Percentiles rank a stretch among this genome's conserved stretches.
These are phyloP conservation scores for Acrocephalus scirpaceus DNA, from an alignment of 2,797 vertebrate species.

Conservation along the genomic window DNA sequence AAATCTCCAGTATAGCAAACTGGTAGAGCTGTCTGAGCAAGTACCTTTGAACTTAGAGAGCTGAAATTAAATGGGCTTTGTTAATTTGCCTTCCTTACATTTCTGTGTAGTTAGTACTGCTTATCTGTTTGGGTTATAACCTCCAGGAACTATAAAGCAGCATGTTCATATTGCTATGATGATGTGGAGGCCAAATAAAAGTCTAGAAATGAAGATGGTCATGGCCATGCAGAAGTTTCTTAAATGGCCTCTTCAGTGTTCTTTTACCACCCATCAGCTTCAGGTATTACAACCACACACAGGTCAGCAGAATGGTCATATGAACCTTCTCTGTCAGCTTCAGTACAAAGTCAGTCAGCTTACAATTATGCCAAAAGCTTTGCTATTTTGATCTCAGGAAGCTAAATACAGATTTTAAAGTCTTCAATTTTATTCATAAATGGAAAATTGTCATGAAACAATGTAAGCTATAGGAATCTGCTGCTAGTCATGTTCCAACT, in stretches of 20 bases:
- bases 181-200: background rate
- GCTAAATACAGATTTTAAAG: background rate
- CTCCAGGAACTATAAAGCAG: background rate
- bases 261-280: background rate
- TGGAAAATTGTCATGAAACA: slow-evolving; percentile 23
- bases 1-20: background rate
- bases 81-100: background rate
- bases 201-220: background rate
- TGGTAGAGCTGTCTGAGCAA: background rate
- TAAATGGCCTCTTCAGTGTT: background rate
- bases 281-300: rapidly evolving
- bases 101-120: background rate
- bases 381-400: background rate
- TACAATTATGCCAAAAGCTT: background rate
- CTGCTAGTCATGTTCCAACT: slow-evolving; percentile 5
- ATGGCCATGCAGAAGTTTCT: background rate
- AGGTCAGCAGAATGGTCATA: background rate
- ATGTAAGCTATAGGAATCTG: background rate
- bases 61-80: background rate
- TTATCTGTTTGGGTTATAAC: background rate
- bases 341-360: background rate
- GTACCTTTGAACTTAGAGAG: background rate
- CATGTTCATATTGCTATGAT: background rate
- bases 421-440: background rate
- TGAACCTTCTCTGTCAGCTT: background rate